Conservation (phyloP, 2,888 invertebrate species). For the Mayetiola destructor region DNA sequence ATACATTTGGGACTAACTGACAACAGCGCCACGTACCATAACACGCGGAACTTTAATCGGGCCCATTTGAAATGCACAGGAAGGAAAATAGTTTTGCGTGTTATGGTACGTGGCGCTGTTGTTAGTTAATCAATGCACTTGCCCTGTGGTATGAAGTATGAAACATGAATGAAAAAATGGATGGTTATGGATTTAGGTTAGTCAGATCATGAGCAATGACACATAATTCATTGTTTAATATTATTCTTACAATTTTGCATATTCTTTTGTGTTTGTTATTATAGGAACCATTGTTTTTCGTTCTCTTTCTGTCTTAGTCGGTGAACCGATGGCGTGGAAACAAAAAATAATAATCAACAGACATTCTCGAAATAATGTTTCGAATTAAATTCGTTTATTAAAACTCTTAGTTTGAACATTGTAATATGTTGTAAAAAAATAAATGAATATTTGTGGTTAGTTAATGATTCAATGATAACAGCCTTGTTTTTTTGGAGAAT, state of each 20-base stretch:
- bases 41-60: too few relatives aligned
- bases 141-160: background rate
- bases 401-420: too few relatives aligned
- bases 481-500: too few relatives aligned
- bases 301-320: background rate
- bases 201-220: slow-evolving; percentile 10
- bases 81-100: background rate
- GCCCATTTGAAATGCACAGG: too few relatives aligned
- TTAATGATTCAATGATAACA: too few relatives aligned
- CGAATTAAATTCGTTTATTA: background rate
- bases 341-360: background rate
- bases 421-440: background rate
- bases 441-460: background rate
- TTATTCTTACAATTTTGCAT: background rate
- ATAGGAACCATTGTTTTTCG: too few relatives aligned
- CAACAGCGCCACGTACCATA: too few relatives aligned
- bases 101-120: background rate
- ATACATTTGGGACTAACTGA: background rate
- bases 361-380: background rate
- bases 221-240: background rate
- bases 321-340: background rate
- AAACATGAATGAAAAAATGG: slow-evolving; percentile 1
- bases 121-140: background rate
- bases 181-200: slow-evolving; percentile 13
- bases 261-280: too few relatives aligned